These are phyloP conservation scores for Clunio marinus DNA, from an alignment of 2,888 invertebrate genomes.

Conservation along the genomic window DNA sequence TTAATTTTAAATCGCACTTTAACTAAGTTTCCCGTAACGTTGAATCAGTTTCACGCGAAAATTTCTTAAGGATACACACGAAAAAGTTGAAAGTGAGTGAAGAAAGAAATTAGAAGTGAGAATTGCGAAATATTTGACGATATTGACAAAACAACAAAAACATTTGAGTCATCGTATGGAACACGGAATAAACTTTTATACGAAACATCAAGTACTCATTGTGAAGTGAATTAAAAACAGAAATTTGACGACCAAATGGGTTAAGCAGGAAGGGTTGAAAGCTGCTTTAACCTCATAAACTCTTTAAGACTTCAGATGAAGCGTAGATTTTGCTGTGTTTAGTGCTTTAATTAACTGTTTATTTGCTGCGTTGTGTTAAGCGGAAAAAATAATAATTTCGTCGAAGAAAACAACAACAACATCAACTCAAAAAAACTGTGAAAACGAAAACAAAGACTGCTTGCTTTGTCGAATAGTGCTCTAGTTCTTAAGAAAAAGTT, in stretches of 20 bases:
- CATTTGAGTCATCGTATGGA: constrained; percentile 22
- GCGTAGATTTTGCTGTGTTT: constrained; percentile 14
- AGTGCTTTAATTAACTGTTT: constrained; percentile 34
- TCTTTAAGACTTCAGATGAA: neutral
- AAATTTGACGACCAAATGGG: neutral
- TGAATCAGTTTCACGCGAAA: neutral
- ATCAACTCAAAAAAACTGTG: no score
- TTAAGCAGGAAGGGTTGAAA: neutral
- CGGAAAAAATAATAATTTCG: neutral
- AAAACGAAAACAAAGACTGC: constrained; percentile 24
- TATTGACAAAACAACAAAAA: constrained; percentile 21
- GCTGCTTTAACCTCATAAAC: neutral
- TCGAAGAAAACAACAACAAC: neutral
- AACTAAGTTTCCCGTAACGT: neutral
- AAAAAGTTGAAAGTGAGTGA: neutral
- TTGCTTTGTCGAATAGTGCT: neutral
- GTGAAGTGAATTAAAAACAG: no score
- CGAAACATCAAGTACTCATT: neutral
- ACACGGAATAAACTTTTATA: constrained; percentile 2
- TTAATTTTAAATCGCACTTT: constrained; percentile 16
- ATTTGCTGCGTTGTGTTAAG: neutral
- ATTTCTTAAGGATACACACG: constrained; percentile 11
- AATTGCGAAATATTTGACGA: constrained; percentile 23
- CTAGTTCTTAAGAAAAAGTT: neutral
- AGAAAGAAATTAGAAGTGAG: neutral